These are phyloP conservation scores for Palaemon carinicauda DNA, from an alignment of 1,140 invertebrate genomes.

Conservation along the genomic window DNA sequence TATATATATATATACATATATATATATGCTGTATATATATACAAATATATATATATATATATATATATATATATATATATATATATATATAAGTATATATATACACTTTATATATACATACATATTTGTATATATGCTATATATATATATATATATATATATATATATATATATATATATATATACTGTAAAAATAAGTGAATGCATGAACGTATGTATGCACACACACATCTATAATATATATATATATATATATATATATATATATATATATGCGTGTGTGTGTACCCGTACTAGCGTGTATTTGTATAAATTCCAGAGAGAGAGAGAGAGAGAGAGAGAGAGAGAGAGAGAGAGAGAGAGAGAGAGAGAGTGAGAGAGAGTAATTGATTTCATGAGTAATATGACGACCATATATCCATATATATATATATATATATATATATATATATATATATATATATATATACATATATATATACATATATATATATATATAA, in stretches of 20 bases:
- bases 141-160: neutral
- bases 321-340: no score
- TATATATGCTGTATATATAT: neutral
- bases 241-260: neutral
- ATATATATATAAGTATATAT: neutral
- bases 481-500: neutral
- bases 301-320: no score
- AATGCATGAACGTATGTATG: neutral
- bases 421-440: neutral
- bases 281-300: neutral
- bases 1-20: neutral
- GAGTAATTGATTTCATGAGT: no score
- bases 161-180: neutral
- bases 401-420: no score
- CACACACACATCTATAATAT: neutral
- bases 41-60: neutral
- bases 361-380: no score
- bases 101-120: no score
- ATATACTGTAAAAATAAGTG: neutral
- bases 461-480: neutral
- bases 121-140: no score
- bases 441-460: conserved; percentile 5
- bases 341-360: no score
- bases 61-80: neutral
- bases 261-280: neutral